Conservation (phyloP, 2,888 invertebrate species). For the Eurois occulta region DNA sequence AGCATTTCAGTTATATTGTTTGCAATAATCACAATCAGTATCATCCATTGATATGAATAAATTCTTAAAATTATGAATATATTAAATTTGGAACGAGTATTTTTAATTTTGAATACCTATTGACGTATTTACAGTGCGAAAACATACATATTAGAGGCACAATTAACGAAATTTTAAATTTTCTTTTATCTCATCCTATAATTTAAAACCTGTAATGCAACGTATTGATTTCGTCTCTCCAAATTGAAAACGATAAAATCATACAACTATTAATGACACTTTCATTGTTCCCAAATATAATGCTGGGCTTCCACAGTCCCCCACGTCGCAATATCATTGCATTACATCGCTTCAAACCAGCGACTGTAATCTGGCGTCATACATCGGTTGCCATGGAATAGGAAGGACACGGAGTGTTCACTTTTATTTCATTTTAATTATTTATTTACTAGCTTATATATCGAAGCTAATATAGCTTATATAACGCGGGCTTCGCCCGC, state of each 20-base stretch:
- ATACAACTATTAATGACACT: conserved; percentile 26
- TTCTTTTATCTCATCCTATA: background rate
- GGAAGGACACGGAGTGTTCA: conserved; percentile 14
- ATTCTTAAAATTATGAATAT: too few species aligned
- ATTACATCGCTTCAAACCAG: conserved; percentile 68
- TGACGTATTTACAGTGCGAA: background rate
- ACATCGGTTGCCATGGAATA: conserved; percentile 62
- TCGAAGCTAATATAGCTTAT: too few species aligned
- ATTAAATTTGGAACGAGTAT: too few species aligned
- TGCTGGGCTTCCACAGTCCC: conserved; percentile 34
- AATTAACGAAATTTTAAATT: too few species aligned
- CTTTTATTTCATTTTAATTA: too few species aligned
- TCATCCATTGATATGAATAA: too few species aligned
- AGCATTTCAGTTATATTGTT: too few species aligned
- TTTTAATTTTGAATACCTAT: too few species aligned
- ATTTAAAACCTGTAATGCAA: background rate
- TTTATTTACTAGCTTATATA: too few species aligned
- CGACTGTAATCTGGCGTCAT: conserved; percentile 74
- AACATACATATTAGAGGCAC: background rate
- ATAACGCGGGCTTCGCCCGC: too few species aligned
- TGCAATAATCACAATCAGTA: too few species aligned
- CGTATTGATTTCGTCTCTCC: background rate
- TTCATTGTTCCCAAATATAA: conserved; percentile 56
- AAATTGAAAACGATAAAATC: conserved; percentile 32
- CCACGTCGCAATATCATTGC: conserved; percentile 66